Base-by-base conservation (phyloP, 2,113 vertebrate species). In the Rhinoptilus africanus region DNA sequence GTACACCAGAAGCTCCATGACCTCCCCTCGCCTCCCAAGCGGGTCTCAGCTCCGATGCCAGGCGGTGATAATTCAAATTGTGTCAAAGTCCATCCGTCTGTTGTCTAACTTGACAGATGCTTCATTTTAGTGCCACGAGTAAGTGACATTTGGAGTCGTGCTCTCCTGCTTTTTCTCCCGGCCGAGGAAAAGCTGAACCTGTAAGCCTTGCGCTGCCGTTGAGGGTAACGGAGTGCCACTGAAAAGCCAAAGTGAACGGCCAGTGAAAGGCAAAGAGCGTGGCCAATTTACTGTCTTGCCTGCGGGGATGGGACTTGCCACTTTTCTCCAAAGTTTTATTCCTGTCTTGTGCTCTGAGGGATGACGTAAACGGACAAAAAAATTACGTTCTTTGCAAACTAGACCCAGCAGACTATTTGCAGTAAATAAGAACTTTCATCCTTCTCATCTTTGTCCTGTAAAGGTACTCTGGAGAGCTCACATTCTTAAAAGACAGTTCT, bases 231-330 rank as follows among this genome's bases (percentile, higher is more conserved):
- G 21, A 15, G 13, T 6, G 84, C 37, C 14, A 3, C 72, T 16
- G 73, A 34, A 50, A 51, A 57, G 56, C 48, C 19, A 5, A n/a
- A 62, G 59, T 17, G 26, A 10, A 54, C 51, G 37, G 24, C 28
- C 34, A 19, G 24, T 7, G 50, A 15, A 77, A 32, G 35, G 20
- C 14, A 7, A 22, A 23, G 32, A 56, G 9, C 12, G 1, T 13
- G 30, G 47, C 22, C 16, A 6, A 4, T 18, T 35, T 27, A 6
- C 11, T 15, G 15, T 56, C 60, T 45, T 67, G 39, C n/a, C 51
- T 23, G 2, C 10, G 7, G 60, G 14, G 11, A 20, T 8, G 17
- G 45, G 18, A 21, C 48, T 77, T 8, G 0, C 48, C 9, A 1
- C 28, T 41, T 26, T 6, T 32, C 24, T 64, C 69, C 50, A 6